A percentile compares a stretch with the other conserved stretches of the same genome.
These are phyloP conservation scores for Acrocephalus scirpaceus DNA, from an alignment of 2,797 vertebrate genomes.

Conservation along the genomic window DNA sequence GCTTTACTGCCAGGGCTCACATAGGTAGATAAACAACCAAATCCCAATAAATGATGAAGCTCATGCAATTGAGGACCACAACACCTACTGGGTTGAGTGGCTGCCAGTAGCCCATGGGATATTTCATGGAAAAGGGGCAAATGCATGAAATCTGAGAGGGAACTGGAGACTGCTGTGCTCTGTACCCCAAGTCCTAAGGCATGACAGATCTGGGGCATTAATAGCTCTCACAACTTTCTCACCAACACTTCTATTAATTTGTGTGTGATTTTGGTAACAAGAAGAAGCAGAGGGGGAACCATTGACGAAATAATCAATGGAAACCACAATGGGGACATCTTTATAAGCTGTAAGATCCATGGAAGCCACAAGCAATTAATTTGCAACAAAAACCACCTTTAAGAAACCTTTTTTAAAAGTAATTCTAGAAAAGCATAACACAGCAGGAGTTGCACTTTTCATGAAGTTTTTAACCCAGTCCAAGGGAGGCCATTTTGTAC, in stretches of 20 bases:
- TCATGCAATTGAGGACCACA: background rate
- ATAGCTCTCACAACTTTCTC: background rate
- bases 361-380: constrained; percentile 29
- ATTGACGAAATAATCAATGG: background rate
- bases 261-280: background rate
- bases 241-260: background rate
- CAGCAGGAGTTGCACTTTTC: background rate
- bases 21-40: background rate
- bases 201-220: background rate
- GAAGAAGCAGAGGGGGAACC: background rate
- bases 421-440: background rate
- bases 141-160: background rate
- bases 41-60: background rate
- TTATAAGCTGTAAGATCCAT: background rate
- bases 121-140: background rate
- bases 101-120: background rate
- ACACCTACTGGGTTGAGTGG: background rate
- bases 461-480: background rate
- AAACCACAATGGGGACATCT: background rate
- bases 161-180: background rate
- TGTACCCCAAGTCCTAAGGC: background rate
- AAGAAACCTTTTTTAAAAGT: background rate
- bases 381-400: background rate
- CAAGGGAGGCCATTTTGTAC: background rate
- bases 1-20: background rate